Percentiles rank a stretch among this genome's conserved stretches.
phyloP scores from a whole-genome alignment of 2,888 invertebrate genomes.

The Trichopria drosophilae region DNA sequence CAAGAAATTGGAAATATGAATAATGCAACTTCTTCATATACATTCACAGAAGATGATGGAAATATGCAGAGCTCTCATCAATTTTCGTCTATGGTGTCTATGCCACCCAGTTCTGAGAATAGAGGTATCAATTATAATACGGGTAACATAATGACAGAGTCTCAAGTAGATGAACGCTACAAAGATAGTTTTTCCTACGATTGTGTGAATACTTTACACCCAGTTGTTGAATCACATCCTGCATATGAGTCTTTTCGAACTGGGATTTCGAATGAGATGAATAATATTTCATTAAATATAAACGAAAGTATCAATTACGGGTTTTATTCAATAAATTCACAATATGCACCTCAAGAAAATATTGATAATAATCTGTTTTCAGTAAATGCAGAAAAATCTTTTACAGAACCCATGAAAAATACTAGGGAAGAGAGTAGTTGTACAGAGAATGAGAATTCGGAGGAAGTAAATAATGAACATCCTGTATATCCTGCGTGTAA shows the following conservation, averaged over 20 bases:
- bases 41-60: no score
- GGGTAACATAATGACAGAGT: no score
- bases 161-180: background rate
- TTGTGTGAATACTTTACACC: background rate
- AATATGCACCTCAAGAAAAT: conserved; percentile 3
- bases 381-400: background rate
- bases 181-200: background rate
- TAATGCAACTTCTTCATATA: no score
- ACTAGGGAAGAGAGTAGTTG: no score
- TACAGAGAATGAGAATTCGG: background rate
- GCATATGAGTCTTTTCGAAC: conserved; percentile 1
- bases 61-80: no score
- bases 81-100: no score
- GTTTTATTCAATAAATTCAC: no score
- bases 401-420: background rate
- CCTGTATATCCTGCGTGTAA: background rate
- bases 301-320: background rate
- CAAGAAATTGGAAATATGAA: no score
- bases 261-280: background rate
- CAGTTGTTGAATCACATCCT: no score
- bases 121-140: no score
- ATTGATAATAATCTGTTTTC: background rate
- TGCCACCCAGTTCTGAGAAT: no score
- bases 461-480: background rate
- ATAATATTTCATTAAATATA: background rate